Base-by-base conservation (phyloP, 64 coral and sea anemone genomes). In the Actinia equina region DNA sequence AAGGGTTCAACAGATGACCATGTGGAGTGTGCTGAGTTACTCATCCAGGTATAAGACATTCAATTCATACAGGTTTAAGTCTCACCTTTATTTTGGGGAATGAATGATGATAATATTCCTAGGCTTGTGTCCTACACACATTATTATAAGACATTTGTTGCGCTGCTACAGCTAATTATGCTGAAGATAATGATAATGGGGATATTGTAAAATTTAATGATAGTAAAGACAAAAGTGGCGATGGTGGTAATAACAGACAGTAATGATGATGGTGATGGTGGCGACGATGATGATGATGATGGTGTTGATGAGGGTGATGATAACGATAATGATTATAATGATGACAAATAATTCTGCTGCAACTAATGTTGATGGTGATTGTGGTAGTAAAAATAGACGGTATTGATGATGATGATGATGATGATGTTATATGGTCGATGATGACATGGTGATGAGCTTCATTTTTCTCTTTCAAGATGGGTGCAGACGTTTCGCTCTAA, bases 11-110 rank as follows among this genome's bases (percentile, higher is more conserved):
- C 89, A 59, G 95, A 98, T 20, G 71, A 88, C 46, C 92, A 94
- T 89, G 77, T 98, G 26, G 95, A 98, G 77, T 94, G 95, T 92
- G 95, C 89, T 42, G 95, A 98, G 57, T 83, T 94, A 76, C 92
- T 98, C 19, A 94, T 98, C 61, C 92, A 98, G 95, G 95, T 98
- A 88, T 37, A 37, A 37, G 30, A 54, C 82, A 37, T 19, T 69
- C 78, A 37, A 37, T 37, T 60, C 15, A 17, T 60, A 49, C 46
- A 49, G 46, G 4, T 6, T 49, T 49, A 6, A 49, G 7, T 8
- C 7, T 49, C 4, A 49, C 7, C 46, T 49, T 49, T 49, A 49
- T 6, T 49, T 49, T 6, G 46, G 7, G 4, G 46, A 49, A 49
- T 6, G 46, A 49, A 49, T 49, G 46, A 49, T 49, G 46, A 49